Evolutionary conservation across 2,113 vertebrate genomes (phyloP).

Genomic region (Neopipo cinnamomea): DNA sequence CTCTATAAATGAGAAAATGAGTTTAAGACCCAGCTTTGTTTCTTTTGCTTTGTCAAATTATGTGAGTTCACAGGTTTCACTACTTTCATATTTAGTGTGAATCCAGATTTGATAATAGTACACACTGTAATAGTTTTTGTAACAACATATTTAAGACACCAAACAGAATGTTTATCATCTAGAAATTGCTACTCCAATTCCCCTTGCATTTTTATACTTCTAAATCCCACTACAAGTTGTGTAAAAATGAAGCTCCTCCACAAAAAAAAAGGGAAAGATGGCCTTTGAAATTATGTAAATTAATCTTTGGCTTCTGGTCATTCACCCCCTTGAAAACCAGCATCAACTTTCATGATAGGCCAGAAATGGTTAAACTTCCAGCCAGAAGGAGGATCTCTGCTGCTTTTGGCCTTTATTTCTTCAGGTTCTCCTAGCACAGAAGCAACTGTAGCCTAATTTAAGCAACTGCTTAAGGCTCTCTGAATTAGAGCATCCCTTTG

Average conservation of each 20-base stretch:
- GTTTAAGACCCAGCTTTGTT: not conserved
- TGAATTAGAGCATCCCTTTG: not conserved
- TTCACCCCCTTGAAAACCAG: not conserved
- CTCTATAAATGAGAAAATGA: not conserved
- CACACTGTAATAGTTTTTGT: not conserved
- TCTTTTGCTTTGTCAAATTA: not conserved
- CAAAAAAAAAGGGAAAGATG: not conserved
- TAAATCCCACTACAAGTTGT: not conserved
- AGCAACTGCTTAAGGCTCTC: not conserved
- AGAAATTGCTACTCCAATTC: not conserved
- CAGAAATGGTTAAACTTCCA: not conserved
- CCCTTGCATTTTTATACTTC: not conserved
- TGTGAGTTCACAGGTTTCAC: not conserved
- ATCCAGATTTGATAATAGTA: not conserved
- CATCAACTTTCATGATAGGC: not conserved
- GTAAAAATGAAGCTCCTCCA: not conserved
- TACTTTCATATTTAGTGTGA: not conserved
- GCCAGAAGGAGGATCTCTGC: not conserved
- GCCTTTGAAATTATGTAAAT: not conserved
- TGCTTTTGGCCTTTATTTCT: not conserved
- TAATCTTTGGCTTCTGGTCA: not conserved
- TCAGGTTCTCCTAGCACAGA: not conserved
- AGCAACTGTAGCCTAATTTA: not conserved
- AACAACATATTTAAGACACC: not conserved
- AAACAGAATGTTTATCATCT: not conserved